Evolutionary conservation across 2,797 vertebrate species (phyloP), one percentile per base, ranked within the genome.

Genomic region (Sibirionetta formosa): DNA sequence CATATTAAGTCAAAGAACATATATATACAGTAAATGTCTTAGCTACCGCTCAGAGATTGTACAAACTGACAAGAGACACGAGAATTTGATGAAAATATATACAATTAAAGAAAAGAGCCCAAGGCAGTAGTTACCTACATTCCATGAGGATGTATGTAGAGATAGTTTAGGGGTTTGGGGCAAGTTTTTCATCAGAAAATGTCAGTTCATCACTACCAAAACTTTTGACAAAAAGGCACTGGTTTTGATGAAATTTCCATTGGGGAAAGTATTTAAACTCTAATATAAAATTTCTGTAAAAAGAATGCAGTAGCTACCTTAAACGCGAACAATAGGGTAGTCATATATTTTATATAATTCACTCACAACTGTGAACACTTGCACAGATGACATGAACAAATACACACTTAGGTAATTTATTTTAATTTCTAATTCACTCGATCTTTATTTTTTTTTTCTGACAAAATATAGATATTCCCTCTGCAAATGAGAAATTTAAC

Each of bases 151-250:
- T 69, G 23, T 48, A 57, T 1, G 0, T 27, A 71, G 69, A 92
- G 92, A 93, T 75, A 94, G 90, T 81, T 93, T 82, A 88, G 92
- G 81, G 90, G 51, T 95, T 93, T 95, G 88, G 69, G 86, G 80
- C 72, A 92, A 50, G 61, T 48, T 94, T 93, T 93, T 85, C 20
- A 90, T 96, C 82, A 94, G 82, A 66, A 94, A 77, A 89, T 80
- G 42, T 66, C 79, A 72, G 42, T 35, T 93, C 71, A 77, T 35
- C 66, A 61, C 40, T 57, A 83, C 50, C 68, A 61, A 88, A 93
- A 68, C 14, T 68, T 83, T 71, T 78, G 65, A 53, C 14, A 57
- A 23, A 64, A 83, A 68, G 26, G 5, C 56, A 53, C 68, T 68
- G 16, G 53, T 81, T 77, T 48, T 75, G n/a, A 56, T 3, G 13